These are phyloP conservation scores for Drosophila santomea DNA, from an alignment of 1,140 invertebrate genomes.

Conservation along the genomic window DNA sequence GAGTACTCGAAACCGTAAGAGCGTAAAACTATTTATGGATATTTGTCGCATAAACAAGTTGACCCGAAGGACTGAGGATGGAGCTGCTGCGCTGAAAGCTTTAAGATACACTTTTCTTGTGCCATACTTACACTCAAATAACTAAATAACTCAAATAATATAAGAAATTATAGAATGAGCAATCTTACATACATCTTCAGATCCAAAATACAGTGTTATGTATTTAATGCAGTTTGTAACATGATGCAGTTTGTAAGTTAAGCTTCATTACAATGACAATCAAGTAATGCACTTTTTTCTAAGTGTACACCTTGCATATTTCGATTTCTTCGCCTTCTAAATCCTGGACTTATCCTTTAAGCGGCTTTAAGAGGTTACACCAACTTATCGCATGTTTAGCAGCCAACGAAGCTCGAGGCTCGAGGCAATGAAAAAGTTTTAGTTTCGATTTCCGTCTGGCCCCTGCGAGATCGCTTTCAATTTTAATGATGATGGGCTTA, in stretches of 20 bases:
- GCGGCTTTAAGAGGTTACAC: conserved; percentile 61
- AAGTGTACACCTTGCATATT: conserved; percentile 8
- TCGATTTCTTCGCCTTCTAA: conserved; percentile 25
- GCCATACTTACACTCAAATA: not conserved
- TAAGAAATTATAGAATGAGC: too few species aligned
- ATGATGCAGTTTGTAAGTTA: too few species aligned
- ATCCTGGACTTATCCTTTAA: conserved; percentile 50
- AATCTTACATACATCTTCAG: too few species aligned
- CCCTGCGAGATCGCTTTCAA: conserved; percentile 39
- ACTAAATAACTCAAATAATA: too few species aligned
- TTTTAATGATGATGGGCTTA: conserved; percentile 60
- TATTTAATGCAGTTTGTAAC: too few species aligned
- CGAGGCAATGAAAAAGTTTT: conserved; percentile 31
- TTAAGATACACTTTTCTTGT: conserved; percentile 48
- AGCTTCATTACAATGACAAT: too few species aligned
- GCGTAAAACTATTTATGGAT: conserved; percentile 81
- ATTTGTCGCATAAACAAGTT: conserved; percentile 78
- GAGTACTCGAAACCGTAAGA: conserved; percentile 55
- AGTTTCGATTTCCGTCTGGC: conserved; percentile 32
- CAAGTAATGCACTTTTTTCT: not conserved
- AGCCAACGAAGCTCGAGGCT: conserved; percentile 28
- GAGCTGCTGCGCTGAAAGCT: conserved; percentile 35
- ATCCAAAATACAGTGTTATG: too few species aligned
- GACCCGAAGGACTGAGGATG: conserved; percentile 50
- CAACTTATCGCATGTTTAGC: conserved; percentile 70